Evolutionary conservation across 2,113 vertebrate genomes (phyloP).

Genomic region (Myiopsitta monachus): DNA sequence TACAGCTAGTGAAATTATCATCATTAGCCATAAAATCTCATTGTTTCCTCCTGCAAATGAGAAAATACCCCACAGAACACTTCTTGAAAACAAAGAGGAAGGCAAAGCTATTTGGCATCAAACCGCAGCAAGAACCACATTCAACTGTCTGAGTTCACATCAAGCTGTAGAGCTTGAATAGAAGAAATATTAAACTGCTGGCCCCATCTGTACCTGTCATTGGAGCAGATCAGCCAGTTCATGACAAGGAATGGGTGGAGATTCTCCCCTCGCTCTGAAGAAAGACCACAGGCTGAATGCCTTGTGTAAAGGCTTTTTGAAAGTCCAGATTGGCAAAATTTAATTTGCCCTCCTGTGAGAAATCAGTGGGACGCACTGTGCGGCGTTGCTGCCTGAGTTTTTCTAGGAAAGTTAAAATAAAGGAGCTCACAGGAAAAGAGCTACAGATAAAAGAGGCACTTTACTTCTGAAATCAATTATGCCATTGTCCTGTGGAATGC

Average conservation of each 20-base stretch:
- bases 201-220: not conserved
- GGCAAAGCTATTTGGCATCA: not conserved
- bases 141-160: rapidly evolving
- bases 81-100: not conserved
- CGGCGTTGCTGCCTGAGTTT: not conserved
- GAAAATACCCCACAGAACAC: not conserved
- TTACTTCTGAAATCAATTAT: not conserved
- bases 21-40: not conserved
- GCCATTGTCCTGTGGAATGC: not conserved
- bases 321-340: not conserved
- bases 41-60: not conserved
- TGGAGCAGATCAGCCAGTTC: not conserved
- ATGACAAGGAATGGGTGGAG: not conserved
- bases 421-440: not conserved
- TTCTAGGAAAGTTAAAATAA: not conserved
- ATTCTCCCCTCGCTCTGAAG: not conserved
- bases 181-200: not conserved
- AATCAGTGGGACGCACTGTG: not conserved
- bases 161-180: rapidly evolving
- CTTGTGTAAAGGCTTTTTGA: not conserved
- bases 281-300: not conserved
- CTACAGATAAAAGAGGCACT: not conserved
- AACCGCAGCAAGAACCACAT: rapidly evolving
- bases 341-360: not conserved
- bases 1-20: not conserved